Evolutionary conservation across 2,888 invertebrate species (phyloP), one percentile per base, ranked within the genome.

Genomic region (Pheosia gnoma): DNA sequence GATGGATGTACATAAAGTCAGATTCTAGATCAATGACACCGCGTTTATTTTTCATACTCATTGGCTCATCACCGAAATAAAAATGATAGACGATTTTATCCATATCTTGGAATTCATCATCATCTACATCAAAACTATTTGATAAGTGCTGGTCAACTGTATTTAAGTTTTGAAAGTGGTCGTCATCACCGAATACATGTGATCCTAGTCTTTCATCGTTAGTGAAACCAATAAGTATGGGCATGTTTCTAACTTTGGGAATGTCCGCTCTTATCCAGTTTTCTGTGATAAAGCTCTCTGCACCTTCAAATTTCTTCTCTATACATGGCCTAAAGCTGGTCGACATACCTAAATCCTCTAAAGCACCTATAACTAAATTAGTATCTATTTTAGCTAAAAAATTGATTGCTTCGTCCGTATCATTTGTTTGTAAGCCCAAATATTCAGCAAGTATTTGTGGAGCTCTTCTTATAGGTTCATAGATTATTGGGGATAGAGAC

Each of bases 171-270:
- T 36, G 4, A n/a, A 37, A 61, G 13, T 57, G 39, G 1, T 57
- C 38, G 13, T 57, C 53, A 2, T 61, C 37, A 38, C 38, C 38
- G 7, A 38, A 53, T 9, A 11, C 38, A 10, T 38, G 25, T 4
- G 3, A 6, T 38, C 10, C 54, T 8, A 43, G 37, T 11, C 52
- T 11, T 54, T 61, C 61, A 37, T 58, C 39, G 39, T 13, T 45
- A 54, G 75, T 87, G 54, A 83, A 88, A 3, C 90, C 90, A 4
- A 85, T 68, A 11, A 90, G 59, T 37, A 88, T 67, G 6, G 84
- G 75, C 11, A 85, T 73, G 37, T 77, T 70, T 52, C 66, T 78
- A 0, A 72, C 79, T 78, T 84, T 87, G 0, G 83, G 77, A 1
- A 74, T 62, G n/a, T 70, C 52, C 38, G 79, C 65, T 51, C 77